phyloP scores from a whole-genome alignment of 2,888 invertebrate species.

The Nymphalis polychloros region DNA sequence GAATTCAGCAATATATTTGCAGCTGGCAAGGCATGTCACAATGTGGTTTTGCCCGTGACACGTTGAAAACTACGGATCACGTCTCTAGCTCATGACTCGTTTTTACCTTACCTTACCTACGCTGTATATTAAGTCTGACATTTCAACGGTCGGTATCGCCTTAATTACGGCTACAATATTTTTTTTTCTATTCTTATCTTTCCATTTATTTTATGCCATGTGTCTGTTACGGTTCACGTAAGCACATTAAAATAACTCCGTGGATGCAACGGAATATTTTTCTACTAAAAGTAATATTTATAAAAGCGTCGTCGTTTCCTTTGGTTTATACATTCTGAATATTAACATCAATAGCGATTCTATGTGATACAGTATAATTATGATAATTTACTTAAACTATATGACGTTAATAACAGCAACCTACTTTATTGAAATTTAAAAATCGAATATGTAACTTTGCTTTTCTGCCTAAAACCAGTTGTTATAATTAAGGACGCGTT shows the following conservation, averaged over 20 bases:
- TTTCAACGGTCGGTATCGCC: slow-evolving; percentile 62
- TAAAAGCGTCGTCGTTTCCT: background rate
- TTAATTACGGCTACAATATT: slow-evolving; percentile 55
- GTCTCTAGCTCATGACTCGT: slow-evolving; percentile 44
- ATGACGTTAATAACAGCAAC: too few species aligned
- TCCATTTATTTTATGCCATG: slow-evolving; percentile 36
- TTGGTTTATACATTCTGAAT: slow-evolving; percentile 3
- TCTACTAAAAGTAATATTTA: background rate
- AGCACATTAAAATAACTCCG: slow-evolving; percentile 27
- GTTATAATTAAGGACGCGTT: background rate
- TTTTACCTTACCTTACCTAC: slow-evolving; percentile 53
- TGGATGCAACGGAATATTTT: slow-evolving; percentile 20
- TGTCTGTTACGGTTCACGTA: slow-evolving; percentile 25
- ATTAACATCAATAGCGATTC: background rate
- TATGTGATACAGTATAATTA: background rate
- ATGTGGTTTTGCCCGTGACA: slow-evolving; percentile 27
- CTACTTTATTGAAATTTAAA: too few species aligned
- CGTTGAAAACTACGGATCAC: slow-evolving; percentile 40
- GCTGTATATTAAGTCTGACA: slow-evolving; percentile 61
- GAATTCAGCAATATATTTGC: slow-evolving; percentile 21
- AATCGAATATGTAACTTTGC: too few species aligned
- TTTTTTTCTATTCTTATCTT: slow-evolving; percentile 42
- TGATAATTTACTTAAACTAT: background rate
- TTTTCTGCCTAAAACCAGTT: too few species aligned
- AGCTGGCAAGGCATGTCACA: slow-evolving; percentile 23